phyloP scores from a whole-genome alignment of 2,113 vertebrate species.

The Dasypus novemcinctus region DNA sequence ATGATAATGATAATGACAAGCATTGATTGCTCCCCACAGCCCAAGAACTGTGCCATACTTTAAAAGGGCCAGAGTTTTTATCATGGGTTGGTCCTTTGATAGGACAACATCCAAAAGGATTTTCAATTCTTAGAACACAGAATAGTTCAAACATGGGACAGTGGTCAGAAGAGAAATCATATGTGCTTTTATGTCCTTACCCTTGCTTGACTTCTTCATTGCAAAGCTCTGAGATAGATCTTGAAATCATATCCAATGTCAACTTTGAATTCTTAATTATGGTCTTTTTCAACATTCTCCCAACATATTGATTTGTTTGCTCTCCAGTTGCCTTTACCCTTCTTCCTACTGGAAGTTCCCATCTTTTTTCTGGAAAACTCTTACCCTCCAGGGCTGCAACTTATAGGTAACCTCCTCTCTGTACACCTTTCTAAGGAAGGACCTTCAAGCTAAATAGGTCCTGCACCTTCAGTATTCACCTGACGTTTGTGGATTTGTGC shows the following conservation, averaged over 20 bases:
- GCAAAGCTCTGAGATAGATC: background rate
- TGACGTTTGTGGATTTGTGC: accelerated
- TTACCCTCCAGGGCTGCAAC: background rate
- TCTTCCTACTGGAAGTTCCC: background rate
- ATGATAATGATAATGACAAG: background rate
- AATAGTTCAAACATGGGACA: background rate
- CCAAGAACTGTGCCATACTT: background rate
- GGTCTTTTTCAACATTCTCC: too few species aligned
- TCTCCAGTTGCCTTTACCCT: background rate
- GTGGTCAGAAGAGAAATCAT: background rate
- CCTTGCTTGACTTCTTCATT: background rate
- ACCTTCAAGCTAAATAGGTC: too few species aligned
- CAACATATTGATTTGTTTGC: too few species aligned
- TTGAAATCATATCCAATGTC: background rate
- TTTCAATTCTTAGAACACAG: background rate
- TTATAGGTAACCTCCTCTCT: background rate
- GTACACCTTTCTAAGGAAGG: background rate
- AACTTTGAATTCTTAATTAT: background rate
- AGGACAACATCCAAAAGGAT: background rate
- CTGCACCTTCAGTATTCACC: too few species aligned
- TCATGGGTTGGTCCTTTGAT: accelerated
- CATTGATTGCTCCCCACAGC: background rate
- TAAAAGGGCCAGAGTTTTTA: background rate
- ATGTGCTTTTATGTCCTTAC: background rate
- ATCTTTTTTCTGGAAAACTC: background rate